These are phyloP conservation scores for Teleogryllus occipitalis DNA, from an alignment of 1,140 invertebrate genomes.

Conservation along the genomic window DNA sequence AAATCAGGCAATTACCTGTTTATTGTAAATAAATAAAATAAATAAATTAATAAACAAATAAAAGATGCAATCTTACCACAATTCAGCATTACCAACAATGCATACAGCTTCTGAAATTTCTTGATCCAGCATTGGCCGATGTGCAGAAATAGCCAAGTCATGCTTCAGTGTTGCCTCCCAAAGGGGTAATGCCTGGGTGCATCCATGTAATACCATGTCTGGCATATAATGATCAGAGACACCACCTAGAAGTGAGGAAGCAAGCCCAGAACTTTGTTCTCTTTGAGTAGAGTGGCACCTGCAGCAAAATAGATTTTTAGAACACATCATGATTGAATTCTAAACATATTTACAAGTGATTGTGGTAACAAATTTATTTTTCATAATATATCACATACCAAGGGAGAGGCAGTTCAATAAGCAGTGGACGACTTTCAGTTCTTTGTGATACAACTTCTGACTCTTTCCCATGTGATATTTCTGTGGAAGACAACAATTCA, in stretches of 20 bases:
- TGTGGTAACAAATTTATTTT: background rate
- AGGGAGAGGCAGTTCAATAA: slow-evolving; percentile 49
- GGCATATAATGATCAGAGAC: slow-evolving; percentile 63
- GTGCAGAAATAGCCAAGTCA: slow-evolving; percentile 46
- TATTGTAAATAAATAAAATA: too few relatives aligned
- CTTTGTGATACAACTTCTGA: slow-evolving; percentile 34
- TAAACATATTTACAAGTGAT: background rate
- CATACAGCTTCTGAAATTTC: slow-evolving; percentile 68
- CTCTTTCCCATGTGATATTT: background rate
- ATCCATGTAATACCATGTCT: slow-evolving; percentile 63
- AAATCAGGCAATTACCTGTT: too few relatives aligned
- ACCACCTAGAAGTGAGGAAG: slow-evolving; percentile 51
- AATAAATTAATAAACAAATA: too few relatives aligned
- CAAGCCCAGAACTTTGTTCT: slow-evolving; percentile 31
- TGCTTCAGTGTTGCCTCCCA: slow-evolving; percentile 43
- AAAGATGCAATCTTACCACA: slow-evolving; percentile 47
- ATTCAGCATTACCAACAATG: slow-evolving; percentile 74
- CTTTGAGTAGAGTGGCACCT: background rate
- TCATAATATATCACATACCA: slow-evolving; percentile 35
- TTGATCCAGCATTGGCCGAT: slow-evolving; percentile 53
- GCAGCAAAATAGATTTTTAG: background rate
- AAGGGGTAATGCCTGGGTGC: slow-evolving; percentile 34
- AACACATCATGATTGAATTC: background rate
- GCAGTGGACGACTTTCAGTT: background rate
- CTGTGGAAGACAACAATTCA: background rate